Evolutionary conservation across 2,797 vertebrate species (phyloP), one percentile per base, ranked within the genome.

Genomic region (Scarus forsteni): DNA sequence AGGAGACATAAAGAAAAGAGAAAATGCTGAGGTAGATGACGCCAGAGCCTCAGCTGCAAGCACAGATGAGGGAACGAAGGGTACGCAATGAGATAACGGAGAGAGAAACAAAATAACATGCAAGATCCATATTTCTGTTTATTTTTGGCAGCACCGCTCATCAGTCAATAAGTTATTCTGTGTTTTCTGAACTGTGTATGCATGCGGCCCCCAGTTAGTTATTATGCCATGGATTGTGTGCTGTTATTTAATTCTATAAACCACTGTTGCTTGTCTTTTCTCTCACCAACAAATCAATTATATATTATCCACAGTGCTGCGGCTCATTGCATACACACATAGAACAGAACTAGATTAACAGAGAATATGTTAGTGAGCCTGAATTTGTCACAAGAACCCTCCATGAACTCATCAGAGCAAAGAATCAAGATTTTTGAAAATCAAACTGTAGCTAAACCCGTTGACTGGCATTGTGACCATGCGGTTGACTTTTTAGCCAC

Each of bases 71-170:
- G 71, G 16, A 73, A 40, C 65, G 12, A 66, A 9, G 10, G 15
- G 69, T 8, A 55, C 14, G 38, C 6, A 44, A 9, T 67, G 44
- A 67, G 8, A 36, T 35, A 5, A 34, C 18, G 42, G 14, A 58
- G 56, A 0, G 46, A 34, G 43, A 46, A 68, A n/a, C n/a, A 46
- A 39, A 16, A n/a, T 36, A 35, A 72, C 61, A 56, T 64, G 50
- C 44, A 54, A 53, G 42, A 77, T 57, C 61, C n/a, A 73, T 62
- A 58, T 57, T 57, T 60, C 16, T 19, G 46, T 80, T 78, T 50
- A 56, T 76, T 57, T 77, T 60, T 64, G 53, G 50, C 5, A 11
- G 11, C 48, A 60, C 36, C 44, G 58, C 56, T 59, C 35, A 81
- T 66, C 45, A 66, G 53, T 71, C 60, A 38, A 46, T 72, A 60